Conservation (phyloP, 2,113 vertebrate genomes). For the Sigmodon hispidus region DNA sequence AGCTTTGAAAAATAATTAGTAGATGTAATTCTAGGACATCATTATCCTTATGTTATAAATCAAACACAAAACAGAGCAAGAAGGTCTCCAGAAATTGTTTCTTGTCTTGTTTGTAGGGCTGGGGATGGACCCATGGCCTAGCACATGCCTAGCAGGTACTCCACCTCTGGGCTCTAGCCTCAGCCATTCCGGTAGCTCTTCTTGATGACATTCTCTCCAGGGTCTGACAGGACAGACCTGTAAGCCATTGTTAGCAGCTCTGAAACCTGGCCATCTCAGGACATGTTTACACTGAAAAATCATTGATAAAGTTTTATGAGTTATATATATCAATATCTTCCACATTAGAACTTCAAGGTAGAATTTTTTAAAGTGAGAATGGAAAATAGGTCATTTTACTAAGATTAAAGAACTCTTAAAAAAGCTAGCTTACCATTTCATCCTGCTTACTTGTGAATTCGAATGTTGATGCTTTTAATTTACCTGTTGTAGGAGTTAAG, state of each 20-base stretch:
- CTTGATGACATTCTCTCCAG: background rate
- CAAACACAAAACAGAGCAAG: background rate
- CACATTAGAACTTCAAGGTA: background rate
- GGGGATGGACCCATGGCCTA: background rate
- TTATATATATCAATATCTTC: background rate
- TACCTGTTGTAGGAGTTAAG: background rate
- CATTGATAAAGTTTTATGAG: background rate
- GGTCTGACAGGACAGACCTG: background rate
- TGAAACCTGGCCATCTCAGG: background rate
- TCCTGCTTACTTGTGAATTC: background rate
- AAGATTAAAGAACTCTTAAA: background rate
- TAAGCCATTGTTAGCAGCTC: background rate
- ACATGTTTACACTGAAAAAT: background rate
- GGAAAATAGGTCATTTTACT: constrained; percentile 10
- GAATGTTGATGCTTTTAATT: background rate
- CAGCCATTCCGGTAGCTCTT: background rate
- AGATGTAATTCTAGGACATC: background rate
- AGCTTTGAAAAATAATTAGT: background rate
- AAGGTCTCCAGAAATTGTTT: background rate
- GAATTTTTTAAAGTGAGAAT: background rate
- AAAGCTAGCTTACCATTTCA: background rate
- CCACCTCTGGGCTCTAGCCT: background rate
- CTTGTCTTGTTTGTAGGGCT: background rate
- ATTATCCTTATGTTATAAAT: background rate
- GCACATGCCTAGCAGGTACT: background rate